phyloP scores from a whole-genome alignment of 2,797 vertebrate genomes.

The Poeciliopsis presidionis region DNA sequence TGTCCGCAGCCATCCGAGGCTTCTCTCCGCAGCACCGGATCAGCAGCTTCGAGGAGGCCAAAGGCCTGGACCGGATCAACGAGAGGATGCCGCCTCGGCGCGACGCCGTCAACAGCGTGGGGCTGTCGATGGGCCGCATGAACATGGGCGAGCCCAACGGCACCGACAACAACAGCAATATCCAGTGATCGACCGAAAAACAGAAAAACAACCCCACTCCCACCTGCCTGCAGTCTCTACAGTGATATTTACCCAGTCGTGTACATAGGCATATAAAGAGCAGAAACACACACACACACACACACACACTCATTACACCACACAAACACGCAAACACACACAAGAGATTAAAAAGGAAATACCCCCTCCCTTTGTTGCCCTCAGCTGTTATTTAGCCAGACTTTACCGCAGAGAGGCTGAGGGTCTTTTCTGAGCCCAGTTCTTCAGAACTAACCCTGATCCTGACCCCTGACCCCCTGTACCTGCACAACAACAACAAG shows the following conservation, averaged over 20 bases:
- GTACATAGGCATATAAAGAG: conserved; percentile 70
- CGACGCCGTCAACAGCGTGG: conserved; percentile 82
- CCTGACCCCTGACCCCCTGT: conserved; percentile 48
- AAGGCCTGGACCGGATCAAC: conserved; percentile 87
- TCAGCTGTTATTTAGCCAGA: conserved; percentile 65
- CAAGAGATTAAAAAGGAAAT: conserved; percentile 7
- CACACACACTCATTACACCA: conserved; percentile 11
- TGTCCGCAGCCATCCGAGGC: conserved; percentile 81
- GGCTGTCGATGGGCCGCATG: conserved; percentile 84
- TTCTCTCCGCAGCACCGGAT: conserved; percentile 88
- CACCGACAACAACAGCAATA: conserved; percentile 88
- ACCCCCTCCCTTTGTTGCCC: conserved; percentile 48
- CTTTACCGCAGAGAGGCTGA: conserved; percentile 62
- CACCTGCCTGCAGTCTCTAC: conserved; percentile 49
- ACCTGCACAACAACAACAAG: conserved; percentile 43
- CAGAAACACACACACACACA: conserved; percentile 31
- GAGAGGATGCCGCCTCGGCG: conserved; percentile 85
- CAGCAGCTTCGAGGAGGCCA: conserved; percentile 86
- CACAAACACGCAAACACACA: conserved; percentile 4
- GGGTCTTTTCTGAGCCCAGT: conserved; percentile 52
- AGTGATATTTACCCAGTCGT: conserved; percentile 62
- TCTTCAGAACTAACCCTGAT: conserved; percentile 60
- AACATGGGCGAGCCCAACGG: conserved; percentile 86
- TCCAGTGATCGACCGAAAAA: conserved; percentile 78
- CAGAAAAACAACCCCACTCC: neutral